Evolutionary conservation across 2,797 vertebrate species (phyloP).

Genomic region (Toxotes lorentzi): DNA sequence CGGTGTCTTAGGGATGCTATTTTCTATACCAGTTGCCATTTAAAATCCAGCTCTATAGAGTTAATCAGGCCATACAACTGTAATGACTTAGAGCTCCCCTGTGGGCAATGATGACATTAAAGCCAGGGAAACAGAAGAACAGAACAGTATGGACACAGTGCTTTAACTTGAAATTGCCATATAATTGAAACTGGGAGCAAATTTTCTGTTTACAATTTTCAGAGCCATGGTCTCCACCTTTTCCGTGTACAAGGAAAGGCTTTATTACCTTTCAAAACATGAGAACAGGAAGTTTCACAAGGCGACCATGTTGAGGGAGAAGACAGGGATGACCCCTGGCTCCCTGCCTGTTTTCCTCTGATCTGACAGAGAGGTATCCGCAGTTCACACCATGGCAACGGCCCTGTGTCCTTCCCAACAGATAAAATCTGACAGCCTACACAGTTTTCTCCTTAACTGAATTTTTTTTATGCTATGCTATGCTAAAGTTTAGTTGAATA

Average conservation of each 20-base stretch:
- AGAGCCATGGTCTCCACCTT: background rate
- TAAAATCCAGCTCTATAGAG: background rate
- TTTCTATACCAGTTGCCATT: background rate
- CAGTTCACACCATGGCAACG: constrained; percentile 45
- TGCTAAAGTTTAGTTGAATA: constrained; percentile 1
- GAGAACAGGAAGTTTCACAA: constrained; percentile 70
- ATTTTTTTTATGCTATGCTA: constrained; percentile 29
- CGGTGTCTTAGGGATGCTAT: background rate
- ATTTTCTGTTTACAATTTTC: constrained; percentile 15
- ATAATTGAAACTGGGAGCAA: background rate
- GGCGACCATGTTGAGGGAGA: constrained; percentile 37
- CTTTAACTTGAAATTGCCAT: background rate
- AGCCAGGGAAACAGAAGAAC: background rate
- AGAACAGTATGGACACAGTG: background rate
- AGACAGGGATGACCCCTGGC: constrained; percentile 68
- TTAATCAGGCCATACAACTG: background rate
- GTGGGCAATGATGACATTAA: background rate
- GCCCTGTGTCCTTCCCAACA: constrained; percentile 46
- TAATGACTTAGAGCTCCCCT: background rate
- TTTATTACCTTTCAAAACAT: constrained; percentile 62
- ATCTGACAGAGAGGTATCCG: constrained; percentile 49
- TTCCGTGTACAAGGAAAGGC: constrained; percentile 38
- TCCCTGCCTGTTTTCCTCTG: constrained; percentile 69
- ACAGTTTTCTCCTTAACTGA: constrained; percentile 30
- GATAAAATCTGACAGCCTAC: constrained; percentile 47